Conservation (phyloP, 2,797 vertebrate genomes). For the Liasis olivaceus region DNA sequence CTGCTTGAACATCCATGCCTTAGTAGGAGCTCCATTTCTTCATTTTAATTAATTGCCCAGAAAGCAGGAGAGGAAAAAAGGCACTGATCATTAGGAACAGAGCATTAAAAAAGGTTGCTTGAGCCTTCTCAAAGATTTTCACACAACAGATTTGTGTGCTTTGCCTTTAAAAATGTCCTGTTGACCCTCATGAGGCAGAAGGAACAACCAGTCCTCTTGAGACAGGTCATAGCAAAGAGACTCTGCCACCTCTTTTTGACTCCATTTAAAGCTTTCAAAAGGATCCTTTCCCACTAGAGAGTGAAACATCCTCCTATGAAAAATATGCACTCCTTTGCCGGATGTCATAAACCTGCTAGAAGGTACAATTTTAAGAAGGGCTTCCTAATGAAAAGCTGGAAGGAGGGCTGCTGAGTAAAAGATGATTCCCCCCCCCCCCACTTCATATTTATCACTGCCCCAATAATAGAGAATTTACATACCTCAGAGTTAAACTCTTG, state of each 20-base stretch:
- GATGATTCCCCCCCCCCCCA: too few relatives aligned
- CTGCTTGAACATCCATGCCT: fast-evolving
- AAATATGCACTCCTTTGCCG: fast-evolving
- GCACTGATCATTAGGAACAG: neutral
- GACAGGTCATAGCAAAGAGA: neutral
- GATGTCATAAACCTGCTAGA: neutral
- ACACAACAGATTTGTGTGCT: neutral
- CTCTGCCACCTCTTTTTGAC: neutral
- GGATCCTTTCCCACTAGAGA: neutral
- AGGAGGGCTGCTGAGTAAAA: neutral
- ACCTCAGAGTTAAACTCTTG: too few relatives aligned
- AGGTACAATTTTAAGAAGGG: neutral
- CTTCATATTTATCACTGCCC: too few relatives aligned
- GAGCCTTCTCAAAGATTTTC: neutral
- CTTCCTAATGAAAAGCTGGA: neutral
- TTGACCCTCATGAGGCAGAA: slow-evolving; percentile 26
- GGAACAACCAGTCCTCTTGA: neutral
- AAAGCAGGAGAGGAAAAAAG: neutral
- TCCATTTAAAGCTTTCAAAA: neutral
- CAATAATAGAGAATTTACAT: too few relatives aligned
- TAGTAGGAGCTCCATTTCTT: neutral
- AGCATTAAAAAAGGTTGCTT: slow-evolving; percentile 10
- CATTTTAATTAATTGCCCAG: neutral
- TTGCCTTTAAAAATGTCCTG: neutral
- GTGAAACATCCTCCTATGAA: fast-evolving